Conservation (phyloP, 2,113 vertebrate species). For the Apodemus sylvaticus region DNA sequence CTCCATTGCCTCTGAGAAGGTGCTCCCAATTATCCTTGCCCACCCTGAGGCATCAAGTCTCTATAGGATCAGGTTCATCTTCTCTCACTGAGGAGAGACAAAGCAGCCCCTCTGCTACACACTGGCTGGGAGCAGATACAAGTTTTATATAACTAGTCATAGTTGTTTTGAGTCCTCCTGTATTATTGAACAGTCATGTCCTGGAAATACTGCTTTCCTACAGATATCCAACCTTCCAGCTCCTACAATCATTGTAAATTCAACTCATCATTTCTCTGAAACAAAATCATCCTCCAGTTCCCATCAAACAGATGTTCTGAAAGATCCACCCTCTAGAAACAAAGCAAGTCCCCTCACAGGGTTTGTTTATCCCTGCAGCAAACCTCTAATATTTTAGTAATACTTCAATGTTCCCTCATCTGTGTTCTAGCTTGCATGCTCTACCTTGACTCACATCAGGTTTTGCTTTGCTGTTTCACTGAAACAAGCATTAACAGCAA, state of each 20-base stretch:
- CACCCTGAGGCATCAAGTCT: too few species aligned
- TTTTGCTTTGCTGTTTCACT: neutral
- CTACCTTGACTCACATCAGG: neutral
- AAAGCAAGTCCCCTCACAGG: neutral
- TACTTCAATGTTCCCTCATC: neutral
- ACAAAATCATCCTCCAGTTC: neutral
- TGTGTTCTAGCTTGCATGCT: neutral
- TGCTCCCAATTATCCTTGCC: too few species aligned
- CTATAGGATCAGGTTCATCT: too few species aligned
- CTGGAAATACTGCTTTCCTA: neutral
- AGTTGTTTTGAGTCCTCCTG: neutral
- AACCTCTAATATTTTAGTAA: neutral
- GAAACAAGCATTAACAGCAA: neutral
- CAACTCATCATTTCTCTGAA: neutral
- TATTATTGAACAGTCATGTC: neutral
- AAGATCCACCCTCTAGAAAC: neutral
- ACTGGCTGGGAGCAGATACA: neutral
- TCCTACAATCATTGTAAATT: neutral
- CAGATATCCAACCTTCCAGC: neutral
- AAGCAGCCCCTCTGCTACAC: too few species aligned
- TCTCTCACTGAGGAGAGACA: too few species aligned
- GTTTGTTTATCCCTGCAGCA: neutral
- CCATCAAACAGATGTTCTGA: neutral
- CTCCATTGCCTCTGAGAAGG: too few species aligned
- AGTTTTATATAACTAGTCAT: neutral